phyloP scores from a whole-genome alignment of 2,888 invertebrate genomes.

The Lasioglossum figueresi region DNA sequence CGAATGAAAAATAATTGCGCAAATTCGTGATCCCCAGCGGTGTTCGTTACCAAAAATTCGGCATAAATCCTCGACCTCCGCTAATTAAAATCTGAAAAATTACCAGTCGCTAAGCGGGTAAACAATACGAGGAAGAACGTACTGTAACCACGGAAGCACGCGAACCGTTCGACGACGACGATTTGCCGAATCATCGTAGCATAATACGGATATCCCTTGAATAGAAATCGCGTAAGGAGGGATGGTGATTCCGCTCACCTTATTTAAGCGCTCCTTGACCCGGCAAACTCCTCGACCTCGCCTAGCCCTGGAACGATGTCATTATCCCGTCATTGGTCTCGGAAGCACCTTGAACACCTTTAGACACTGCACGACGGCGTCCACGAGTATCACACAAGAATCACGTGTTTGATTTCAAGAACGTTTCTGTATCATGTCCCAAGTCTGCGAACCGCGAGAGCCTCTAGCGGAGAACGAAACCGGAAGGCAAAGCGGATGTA shows the following conservation, averaged over 20 bases:
- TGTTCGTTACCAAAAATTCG: neutral
- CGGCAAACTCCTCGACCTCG: conserved; percentile 22
- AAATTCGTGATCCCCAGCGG: neutral
- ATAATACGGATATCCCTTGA: neutral
- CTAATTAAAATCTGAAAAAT: neutral
- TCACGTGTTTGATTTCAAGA: conserved; percentile 48
- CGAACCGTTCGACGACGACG: neutral
- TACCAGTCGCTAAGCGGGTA: neutral
- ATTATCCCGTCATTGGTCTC: conserved; percentile 46
- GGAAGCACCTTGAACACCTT: conserved; percentile 62
- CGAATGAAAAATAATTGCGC: neutral
- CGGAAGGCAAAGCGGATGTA: neutral
- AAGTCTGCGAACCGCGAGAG: neutral
- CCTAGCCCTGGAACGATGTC: conserved; percentile 26
- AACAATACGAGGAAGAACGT: neutral
- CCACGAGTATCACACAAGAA: conserved; percentile 50
- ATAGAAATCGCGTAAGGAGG: neutral
- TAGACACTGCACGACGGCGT: conserved; percentile 61
- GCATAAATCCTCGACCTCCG: neutral
- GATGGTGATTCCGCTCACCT: conserved; percentile 22
- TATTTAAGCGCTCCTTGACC: conserved; percentile 30
- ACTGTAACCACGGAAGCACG: neutral
- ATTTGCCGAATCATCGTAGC: neutral
- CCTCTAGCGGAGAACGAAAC: neutral
- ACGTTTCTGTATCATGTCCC: conserved; percentile 35